Base-by-base conservation (phyloP, 2,797 vertebrate genomes). In the Microtus obscurus region DNA sequence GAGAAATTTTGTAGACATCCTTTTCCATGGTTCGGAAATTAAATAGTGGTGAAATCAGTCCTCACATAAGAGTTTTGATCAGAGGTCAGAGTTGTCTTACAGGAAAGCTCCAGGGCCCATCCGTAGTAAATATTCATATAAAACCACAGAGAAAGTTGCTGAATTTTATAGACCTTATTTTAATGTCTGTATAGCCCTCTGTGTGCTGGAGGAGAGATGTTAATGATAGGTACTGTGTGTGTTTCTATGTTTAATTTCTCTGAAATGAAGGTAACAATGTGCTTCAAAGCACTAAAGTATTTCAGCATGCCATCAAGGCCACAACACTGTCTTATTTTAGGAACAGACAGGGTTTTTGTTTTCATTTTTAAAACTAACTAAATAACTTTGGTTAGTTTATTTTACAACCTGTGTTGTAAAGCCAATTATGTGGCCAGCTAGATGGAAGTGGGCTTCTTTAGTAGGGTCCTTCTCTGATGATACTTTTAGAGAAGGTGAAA, bases 21-120 rank as follows among this genome's bases (percentile, higher is more conserved):
- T 93, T 94, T 96, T 91, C 90, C 82, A 89, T 56, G 43, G 81
- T 95, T 88, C 87, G 74, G 74, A 97, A 95, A 95, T 87, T 95
- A 92, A 95, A 94, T 29, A 74, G 43, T 74, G 37, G 69, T 96
- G 81, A 83, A 87, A 95, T 90, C 53, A 96, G 59, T 74, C 43
- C 78, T 74, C 96, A 83, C 1, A 7, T 81, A 94, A 95, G 90
- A 76, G n/a, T 29, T 96, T 89, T 95, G n/a, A 90, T 61, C 92
- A 86, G 34, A 95, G 37, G 87, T 92, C 94, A 92, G 51, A 76
- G 25, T 6, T 73, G 11, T 56, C 85, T 93, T 73, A 23, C 34
- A 76, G 73, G 86, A 92, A 87, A 40, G n/a, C 76, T 86, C 86
- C 14, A 31, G 74, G 74, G 63, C 8, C 78, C 92, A 45, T 13